phyloP scores from a whole-genome alignment of 2,797 vertebrate species.

The Hipposideros larvatus region DNA sequence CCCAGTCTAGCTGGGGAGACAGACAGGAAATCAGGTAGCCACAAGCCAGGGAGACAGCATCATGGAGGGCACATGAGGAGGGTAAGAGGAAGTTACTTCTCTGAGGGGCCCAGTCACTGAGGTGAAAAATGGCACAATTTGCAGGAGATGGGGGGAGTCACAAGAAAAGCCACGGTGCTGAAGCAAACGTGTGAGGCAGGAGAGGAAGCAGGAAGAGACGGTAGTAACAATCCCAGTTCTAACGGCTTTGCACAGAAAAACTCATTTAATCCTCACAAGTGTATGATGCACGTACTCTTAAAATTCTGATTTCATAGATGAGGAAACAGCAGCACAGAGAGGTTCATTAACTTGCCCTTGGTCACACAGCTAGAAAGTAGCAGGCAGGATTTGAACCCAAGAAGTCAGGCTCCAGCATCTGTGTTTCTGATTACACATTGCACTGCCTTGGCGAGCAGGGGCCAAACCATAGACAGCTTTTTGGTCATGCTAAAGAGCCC shows the following conservation, averaged over 20 bases:
- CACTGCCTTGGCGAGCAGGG: neutral
- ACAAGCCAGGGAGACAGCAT: no score
- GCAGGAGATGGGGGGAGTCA: neutral
- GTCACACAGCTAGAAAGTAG: neutral
- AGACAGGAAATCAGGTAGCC: neutral
- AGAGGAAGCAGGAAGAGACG: neutral
- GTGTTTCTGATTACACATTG: neutral
- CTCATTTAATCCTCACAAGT: neutral
- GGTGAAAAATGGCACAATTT: neutral
- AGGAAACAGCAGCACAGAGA: neutral
- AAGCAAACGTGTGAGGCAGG: neutral
- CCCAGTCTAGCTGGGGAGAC: neutral
- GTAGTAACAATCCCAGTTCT: neutral
- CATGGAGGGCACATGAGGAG: no score
- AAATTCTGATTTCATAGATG: neutral
- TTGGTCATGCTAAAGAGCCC: neutral
- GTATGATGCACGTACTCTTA: neutral
- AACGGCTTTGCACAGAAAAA: neutral
- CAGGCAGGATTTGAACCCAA: neutral
- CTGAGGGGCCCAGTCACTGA: neutral
- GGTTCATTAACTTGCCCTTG: neutral
- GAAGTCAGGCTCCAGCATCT: neutral
- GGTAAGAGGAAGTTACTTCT: neutral
- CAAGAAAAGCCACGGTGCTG: neutral
- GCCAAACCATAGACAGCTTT: neutral